Percentiles rank a stretch among this genome's conserved stretches.
These are phyloP conservation scores for Scaptomyza montana DNA, from an alignment of 1,140 invertebrate genomes.

Conservation along the genomic window DNA sequence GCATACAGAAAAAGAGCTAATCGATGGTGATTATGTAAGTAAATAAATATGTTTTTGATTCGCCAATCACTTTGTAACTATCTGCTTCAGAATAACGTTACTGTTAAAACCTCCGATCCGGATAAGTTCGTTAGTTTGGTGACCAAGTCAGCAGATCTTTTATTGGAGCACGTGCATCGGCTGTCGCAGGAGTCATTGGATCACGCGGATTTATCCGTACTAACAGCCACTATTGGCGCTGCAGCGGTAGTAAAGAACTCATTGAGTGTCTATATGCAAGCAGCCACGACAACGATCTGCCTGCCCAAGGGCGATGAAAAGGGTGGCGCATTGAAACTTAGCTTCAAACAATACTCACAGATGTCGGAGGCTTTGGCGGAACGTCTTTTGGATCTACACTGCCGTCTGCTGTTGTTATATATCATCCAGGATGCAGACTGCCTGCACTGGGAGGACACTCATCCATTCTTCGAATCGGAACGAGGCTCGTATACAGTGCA, in stretches of 20 bases:
- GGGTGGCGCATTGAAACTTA: slow-evolving; percentile 83
- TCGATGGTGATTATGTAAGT: slow-evolving; percentile 73
- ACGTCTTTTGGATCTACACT: slow-evolving; percentile 90
- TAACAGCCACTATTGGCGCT: slow-evolving; percentile 91
- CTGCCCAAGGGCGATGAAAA: slow-evolving; percentile 82
- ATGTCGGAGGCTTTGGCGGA: slow-evolving; percentile 92
- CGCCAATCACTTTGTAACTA: neutral
- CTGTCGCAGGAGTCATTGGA: slow-evolving; percentile 91
- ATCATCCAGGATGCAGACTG: slow-evolving; percentile 91
- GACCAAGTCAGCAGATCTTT: slow-evolving; percentile 88
- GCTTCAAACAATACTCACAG: slow-evolving; percentile 90
- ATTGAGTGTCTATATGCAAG: slow-evolving; percentile 87
- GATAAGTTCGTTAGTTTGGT: slow-evolving; percentile 88
- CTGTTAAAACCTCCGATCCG: slow-evolving; percentile 89
- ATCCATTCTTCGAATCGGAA: slow-evolving; percentile 88
- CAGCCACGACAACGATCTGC: slow-evolving; percentile 74
- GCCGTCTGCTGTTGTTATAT: slow-evolving; percentile 89
- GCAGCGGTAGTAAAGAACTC: slow-evolving; percentile 90
- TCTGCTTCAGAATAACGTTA: slow-evolving; percentile 83
- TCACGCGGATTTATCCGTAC: slow-evolving; percentile 90
- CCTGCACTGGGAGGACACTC: slow-evolving; percentile 87
- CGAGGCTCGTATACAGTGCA: slow-evolving; percentile 90
- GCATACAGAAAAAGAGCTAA: slow-evolving; percentile 75
- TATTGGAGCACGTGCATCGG: slow-evolving; percentile 90
- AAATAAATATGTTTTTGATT: neutral